Percentiles rank a stretch among this genome's conserved stretches.
Conservation (phyloP, 2,888 invertebrate species). For the Phaedon cochleariae region DNA sequence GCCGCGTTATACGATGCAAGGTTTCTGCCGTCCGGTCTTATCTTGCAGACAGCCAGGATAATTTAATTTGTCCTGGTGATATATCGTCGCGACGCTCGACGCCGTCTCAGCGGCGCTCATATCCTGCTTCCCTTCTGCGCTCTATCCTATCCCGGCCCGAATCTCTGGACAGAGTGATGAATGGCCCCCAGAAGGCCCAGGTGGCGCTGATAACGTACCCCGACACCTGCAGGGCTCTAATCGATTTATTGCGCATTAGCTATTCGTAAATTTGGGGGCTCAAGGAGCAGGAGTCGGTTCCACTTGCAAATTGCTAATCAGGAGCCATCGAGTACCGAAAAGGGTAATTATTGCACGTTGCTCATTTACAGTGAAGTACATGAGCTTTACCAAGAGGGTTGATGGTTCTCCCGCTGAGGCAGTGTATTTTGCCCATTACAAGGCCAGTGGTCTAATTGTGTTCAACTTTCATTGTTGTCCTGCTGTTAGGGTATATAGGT, state of each 20-base stretch:
- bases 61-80: constrained; percentile 69
- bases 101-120: constrained; percentile 54
- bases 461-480: too few species aligned
- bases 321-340: too few species aligned
- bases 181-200: constrained; percentile 59
- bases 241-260: constrained; percentile 52
- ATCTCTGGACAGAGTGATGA: constrained; percentile 58
- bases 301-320: constrained; percentile 5
- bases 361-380: too few species aligned
- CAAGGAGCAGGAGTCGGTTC: constrained; percentile 1
- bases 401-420: too few species aligned
- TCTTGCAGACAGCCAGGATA: constrained; percentile 66
- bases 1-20: constrained; percentile 29
- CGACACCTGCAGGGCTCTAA: constrained; percentile 44
- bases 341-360: too few species aligned
- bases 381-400: too few species aligned
- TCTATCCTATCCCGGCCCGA: constrained; percentile 56
- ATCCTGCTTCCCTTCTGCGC: constrained; percentile 56
- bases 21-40: constrained; percentile 57
- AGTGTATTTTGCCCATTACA: too few species aligned
- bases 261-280: constrained; percentile 54
- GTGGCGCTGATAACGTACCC: constrained; percentile 48
- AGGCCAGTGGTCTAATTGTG: too few species aligned
- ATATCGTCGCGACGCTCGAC: constrained; percentile 60
- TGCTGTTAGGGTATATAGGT: too few species aligned